A percentile compares a stretch with the other conserved stretches of the same genome.
phyloP scores from a whole-genome alignment of 2,888 invertebrate species.

The Dryadula phaetusa region DNA sequence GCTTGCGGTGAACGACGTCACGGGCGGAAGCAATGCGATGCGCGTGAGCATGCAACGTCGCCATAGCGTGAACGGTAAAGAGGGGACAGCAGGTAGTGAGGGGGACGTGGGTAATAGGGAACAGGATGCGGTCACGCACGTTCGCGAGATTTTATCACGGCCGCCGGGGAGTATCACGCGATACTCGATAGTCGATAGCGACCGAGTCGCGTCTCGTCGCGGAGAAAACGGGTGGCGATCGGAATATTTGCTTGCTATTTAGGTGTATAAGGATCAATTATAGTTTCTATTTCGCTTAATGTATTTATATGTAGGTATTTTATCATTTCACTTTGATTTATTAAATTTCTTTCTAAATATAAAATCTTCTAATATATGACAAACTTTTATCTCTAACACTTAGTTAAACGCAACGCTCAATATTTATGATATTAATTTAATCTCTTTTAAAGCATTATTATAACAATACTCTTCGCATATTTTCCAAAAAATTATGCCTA shows the following conservation, averaged over 20 bases:
- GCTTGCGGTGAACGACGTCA: constrained; percentile 45
- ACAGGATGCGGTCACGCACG: constrained; percentile 75
- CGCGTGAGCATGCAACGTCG: constrained; percentile 46
- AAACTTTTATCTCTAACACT: background rate
- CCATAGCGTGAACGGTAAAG: constrained; percentile 32
- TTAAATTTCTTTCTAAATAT: background rate
- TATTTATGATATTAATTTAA: no score
- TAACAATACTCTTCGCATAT: no score
- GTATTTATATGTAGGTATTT: no score
- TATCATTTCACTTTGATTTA: no score
- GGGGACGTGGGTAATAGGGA: constrained; percentile 47
- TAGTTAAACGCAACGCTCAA: no score
- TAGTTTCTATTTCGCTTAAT: background rate
- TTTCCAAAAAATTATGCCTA: no score
- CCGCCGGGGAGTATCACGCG: constrained; percentile 46
- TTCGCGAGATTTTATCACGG: constrained; percentile 54
- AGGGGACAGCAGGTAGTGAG: constrained; percentile 29
- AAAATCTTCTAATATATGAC: background rate
- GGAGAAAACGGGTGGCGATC: constrained; percentile 42
- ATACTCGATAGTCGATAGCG: constrained; percentile 32
- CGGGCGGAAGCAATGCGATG: constrained; percentile 49
- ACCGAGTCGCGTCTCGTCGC: constrained; percentile 29
- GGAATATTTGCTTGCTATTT: background rate
- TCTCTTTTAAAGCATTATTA: no score
- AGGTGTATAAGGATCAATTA: background rate